Percentiles rank a stretch among this genome's conserved stretches.
Evolutionary conservation across 2,113 vertebrate species (phyloP).

Genomic region (Plecotus auritus): DNA sequence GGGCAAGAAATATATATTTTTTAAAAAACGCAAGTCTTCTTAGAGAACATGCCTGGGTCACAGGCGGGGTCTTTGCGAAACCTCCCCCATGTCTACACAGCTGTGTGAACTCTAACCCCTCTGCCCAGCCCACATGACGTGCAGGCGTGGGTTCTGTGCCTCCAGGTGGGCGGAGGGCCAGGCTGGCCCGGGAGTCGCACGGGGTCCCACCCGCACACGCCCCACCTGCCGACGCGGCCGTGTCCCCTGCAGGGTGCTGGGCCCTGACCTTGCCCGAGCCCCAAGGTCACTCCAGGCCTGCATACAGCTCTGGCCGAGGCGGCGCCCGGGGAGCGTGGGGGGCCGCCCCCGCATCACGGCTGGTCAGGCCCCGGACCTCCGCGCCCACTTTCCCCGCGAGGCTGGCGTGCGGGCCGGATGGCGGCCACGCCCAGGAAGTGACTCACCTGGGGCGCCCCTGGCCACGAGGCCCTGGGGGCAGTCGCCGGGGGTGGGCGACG

Average conservation of each 20-base stretch:
- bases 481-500: constrained; percentile 79
- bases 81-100: background rate
- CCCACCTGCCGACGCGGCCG: rapidly evolving
- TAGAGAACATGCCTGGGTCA: background rate
- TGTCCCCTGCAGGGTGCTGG: background rate
- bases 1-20: too few species aligned
- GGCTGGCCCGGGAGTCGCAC: background rate
- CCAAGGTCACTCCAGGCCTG: background rate
- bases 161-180: background rate
- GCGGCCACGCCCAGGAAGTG: too few species aligned
- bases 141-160: rapidly evolving
- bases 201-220: background rate
- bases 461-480: constrained; percentile 91
- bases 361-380: too few species aligned
- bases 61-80: background rate
- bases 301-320: rapidly evolving
- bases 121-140: background rate
- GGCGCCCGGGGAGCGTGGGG: rapidly evolving
- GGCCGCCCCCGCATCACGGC: background rate
- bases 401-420: too few species aligned
- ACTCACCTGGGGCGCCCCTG: constrained; percentile 87
- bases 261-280: background rate
- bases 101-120: too few species aligned
- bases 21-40: background rate
- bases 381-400: background rate